A percentile compares a stretch with the other conserved stretches of the same genome.
phyloP scores from a whole-genome alignment of 2,888 invertebrate genomes.

The Sussaba pulchella region DNA sequence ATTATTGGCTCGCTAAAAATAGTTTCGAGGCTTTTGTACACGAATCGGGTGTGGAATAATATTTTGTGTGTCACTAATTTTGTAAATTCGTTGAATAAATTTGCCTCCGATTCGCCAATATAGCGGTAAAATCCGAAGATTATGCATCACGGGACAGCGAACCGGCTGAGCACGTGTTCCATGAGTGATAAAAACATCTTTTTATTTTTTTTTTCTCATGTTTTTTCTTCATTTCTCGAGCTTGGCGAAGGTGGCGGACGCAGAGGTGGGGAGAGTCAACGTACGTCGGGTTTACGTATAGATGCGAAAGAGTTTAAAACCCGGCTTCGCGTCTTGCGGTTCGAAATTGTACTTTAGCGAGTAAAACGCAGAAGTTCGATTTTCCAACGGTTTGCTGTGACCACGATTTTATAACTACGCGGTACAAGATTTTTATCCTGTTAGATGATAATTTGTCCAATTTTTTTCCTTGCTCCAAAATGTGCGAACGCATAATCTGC shows the following conservation, averaged over 20 bases:
- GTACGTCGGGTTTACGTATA: conserved; percentile 19
- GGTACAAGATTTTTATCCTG: background rate
- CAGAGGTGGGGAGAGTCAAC: conserved; percentile 57
- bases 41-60: background rate
- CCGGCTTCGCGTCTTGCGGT: background rate
- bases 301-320: conserved; percentile 20
- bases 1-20: too few relatives aligned
- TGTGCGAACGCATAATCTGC: too few relatives aligned
- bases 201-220: conserved; percentile 48
- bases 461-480: too few relatives aligned
- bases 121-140: background rate
- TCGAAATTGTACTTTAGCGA: background rate
- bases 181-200: conserved; percentile 74
- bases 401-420: background rate
- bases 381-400: background rate
- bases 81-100: conserved; percentile 4
- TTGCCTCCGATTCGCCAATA: background rate
- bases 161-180: conserved; percentile 77
- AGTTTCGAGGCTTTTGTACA: too few relatives aligned
- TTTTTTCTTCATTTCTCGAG: conserved; percentile 27
- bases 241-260: conserved; percentile 67
- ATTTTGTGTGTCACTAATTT: background rate
- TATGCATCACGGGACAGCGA: background rate
- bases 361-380: background rate
- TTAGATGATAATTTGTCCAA: too few relatives aligned